These are phyloP conservation scores for Leptinotarsa undecemlineata DNA, from an alignment of 1,140 invertebrate genomes.

Conservation along the genomic window DNA sequence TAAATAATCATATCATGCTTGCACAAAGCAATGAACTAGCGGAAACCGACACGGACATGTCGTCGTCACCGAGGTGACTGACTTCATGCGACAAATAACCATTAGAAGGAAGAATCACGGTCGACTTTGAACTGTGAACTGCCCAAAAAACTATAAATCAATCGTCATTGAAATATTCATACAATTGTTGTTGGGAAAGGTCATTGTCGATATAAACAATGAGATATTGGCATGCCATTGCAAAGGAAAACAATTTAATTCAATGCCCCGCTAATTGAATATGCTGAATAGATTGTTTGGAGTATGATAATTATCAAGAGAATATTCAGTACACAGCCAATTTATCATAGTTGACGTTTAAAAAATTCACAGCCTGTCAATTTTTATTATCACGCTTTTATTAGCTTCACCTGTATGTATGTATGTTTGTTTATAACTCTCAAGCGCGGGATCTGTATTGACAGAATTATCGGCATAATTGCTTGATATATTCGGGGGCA, in stretches of 20 bases:
- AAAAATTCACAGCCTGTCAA: no score
- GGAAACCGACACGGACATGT: background rate
- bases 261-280: background rate
- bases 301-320: no score
- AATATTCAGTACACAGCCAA: no score
- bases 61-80: background rate
- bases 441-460: no score
- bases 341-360: no score
- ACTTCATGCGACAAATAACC: background rate
- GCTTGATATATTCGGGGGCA: no score
- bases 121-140: background rate
- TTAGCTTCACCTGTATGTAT: no score
- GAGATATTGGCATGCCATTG: background rate
- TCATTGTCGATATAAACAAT: conserved; percentile 8
- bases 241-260: background rate
- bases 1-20: background rate
- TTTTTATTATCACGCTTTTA: no score
- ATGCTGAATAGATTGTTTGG: no score
- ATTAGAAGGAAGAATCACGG: background rate
- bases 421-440: no score
- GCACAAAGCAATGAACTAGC: background rate
- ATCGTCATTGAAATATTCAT: background rate
- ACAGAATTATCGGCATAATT: no score
- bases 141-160: conserved; percentile 1
- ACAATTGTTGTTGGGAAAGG: background rate